Base-by-base conservation (phyloP, 2,113 vertebrate genomes). In the Puffinus mauretanicus region DNA sequence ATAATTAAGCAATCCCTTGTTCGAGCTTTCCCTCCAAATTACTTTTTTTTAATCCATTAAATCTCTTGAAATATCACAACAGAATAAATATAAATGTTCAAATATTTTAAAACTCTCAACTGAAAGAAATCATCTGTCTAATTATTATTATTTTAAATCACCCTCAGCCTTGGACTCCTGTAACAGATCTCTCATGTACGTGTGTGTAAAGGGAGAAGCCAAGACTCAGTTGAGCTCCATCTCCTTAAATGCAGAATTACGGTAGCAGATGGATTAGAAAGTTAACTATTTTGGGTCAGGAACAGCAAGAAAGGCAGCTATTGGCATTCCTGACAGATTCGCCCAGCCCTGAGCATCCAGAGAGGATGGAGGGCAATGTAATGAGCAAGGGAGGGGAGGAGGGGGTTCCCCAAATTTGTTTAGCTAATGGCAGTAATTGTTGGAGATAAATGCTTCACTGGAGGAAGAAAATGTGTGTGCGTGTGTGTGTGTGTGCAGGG, bases 181-280 rank as follows among this genome's bases (percentile, higher is more conserved):
- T 73, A 85, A 72, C n/a, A 55, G 34, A 69, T 91, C 58, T 87
- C 91, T 72, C 0, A 1, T 1, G 9, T 70, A 73, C 2, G 3
- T 0, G 0, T 38, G 58, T 70, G 62, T 58, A 88, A 72, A 87
- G 71, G 36, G 46, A 90, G 78, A 94, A 90, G 60, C 49, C 51
- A 82, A 85, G 82, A 77, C n/a, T 94, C 78, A 70, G 51, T 65
- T 54, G 38, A 91, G 75, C 38, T 82, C 70, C 25, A n/a, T 61
- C 51, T 84, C 61, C 70, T 92, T 85, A 93, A 91, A 94, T 17
- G n/a, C 61, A 87, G 83, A 95, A 84, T 89, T 46, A 51, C 47
- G 66, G 62, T 18, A 95, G 44, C 42, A 54, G 67, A 54, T 20
- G 52, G 70, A 72, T 69, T 69, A 62, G 58, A 22, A 87, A 93